phyloP scores from a whole-genome alignment of 2,888 invertebrate species.

The Pyrrhia umbra region DNA sequence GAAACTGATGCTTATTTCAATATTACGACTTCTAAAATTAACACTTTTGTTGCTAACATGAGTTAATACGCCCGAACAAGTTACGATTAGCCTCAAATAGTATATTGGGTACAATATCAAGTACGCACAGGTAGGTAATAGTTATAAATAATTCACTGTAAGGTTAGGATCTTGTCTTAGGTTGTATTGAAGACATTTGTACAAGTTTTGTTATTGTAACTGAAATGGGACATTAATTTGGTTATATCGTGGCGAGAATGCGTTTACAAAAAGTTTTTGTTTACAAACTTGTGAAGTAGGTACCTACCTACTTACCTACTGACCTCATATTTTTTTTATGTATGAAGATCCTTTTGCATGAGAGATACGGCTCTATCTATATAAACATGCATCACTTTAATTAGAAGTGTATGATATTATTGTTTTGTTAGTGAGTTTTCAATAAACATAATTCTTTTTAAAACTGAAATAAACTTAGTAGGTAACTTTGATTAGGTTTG shows the following conservation, averaged over 20 bases:
- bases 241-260: constrained; percentile 29
- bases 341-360: constrained; percentile 37
- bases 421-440: constrained; percentile 21
- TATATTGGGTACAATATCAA: constrained; percentile 61
- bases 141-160: constrained; percentile 86
- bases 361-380: constrained; percentile 41
- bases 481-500: neutral
- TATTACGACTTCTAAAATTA: constrained; percentile 82
- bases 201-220: constrained; percentile 56
- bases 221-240: constrained; percentile 34
- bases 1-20: constrained; percentile 84
- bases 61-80: constrained; percentile 58
- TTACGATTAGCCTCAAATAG: constrained; percentile 66
- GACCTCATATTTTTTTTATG: constrained; percentile 64
- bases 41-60: constrained; percentile 69
- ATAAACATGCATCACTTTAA: constrained; percentile 43
- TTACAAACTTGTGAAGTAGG: constrained; percentile 73
- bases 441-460: constrained; percentile 4
- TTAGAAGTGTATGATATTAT: constrained; percentile 8
- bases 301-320: constrained; percentile 63
- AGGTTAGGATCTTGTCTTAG: constrained; percentile 84
- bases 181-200: constrained; percentile 67
- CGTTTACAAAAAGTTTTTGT: constrained; percentile 67
- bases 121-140: constrained; percentile 79
- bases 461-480: constrained; percentile 9